A percentile compares a stretch with the other conserved stretches of the same genome.
Evolutionary conservation across 2,888 invertebrate species (phyloP).

Genomic region (Lycocerus yunnanus): DNA sequence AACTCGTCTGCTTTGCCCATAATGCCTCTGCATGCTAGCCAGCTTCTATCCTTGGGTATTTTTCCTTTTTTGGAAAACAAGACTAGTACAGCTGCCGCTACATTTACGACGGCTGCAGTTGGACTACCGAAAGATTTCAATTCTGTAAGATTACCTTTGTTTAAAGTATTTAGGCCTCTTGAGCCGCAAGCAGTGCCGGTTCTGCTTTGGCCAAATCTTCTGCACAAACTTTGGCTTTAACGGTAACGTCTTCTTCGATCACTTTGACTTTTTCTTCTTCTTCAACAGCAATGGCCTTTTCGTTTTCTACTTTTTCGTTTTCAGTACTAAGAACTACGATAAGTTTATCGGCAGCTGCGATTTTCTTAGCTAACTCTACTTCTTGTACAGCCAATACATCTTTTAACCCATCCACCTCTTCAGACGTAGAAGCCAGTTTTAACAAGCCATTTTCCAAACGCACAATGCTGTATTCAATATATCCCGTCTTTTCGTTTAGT

Average conservation of each 20-base stretch:
- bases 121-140: constrained; percentile 93
- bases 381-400: constrained; percentile 65
- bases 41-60: constrained; percentile 87
- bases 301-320: constrained; percentile 87
- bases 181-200: constrained; percentile 87
- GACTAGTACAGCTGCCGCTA: constrained; percentile 85
- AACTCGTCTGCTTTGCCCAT: constrained; percentile 92
- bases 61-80: constrained; percentile 78
- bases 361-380: constrained; percentile 81
- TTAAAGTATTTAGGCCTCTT: constrained; percentile 90
- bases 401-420: constrained; percentile 85
- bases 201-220: constrained; percentile 90
- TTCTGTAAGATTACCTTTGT: constrained; percentile 93
- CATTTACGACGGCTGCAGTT: constrained; percentile 85
- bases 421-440: constrained; percentile 83
- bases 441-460: constrained; percentile 87
- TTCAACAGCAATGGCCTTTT: constrained; percentile 78
- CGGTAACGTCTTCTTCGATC: constrained; percentile 86
- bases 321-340: constrained; percentile 87
- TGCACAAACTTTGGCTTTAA: constrained; percentile 84
- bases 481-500: constrained; percentile 67
- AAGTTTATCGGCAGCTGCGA: constrained; percentile 86
- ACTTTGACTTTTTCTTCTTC: constrained; percentile 90
- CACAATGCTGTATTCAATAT: constrained; percentile 74
- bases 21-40: constrained; percentile 89